phyloP scores from a whole-genome alignment of 2,113 vertebrate genomes.

The Panthera leo region DNA sequence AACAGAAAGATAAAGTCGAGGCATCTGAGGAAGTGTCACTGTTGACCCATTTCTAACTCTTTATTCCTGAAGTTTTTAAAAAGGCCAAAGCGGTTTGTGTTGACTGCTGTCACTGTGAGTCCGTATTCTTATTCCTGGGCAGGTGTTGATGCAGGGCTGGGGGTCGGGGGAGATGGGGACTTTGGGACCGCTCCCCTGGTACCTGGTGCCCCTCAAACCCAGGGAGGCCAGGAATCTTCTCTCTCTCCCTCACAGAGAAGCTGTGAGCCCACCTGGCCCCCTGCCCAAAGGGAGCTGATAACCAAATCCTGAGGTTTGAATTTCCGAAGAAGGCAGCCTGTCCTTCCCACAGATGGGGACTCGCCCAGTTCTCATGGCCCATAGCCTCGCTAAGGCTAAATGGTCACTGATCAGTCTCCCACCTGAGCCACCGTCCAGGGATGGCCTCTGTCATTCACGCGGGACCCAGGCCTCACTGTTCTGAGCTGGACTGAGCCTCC shows the following conservation, averaged over 20 bases:
- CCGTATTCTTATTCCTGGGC: background rate
- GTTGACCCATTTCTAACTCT: too few relatives aligned
- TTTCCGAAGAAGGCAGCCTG: too few relatives aligned
- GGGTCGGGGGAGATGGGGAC: background rate
- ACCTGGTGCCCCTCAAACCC: background rate
- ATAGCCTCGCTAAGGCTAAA: background rate
- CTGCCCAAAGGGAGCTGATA: background rate
- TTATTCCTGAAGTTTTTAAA: background rate
- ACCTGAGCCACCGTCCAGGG: background rate
- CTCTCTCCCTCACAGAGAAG: background rate
- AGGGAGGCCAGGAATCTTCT: background rate
- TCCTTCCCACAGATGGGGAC: background rate
- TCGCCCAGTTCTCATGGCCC: background rate
- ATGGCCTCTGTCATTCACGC: background rate
- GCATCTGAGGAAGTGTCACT: too few relatives aligned
- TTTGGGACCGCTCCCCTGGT: background rate
- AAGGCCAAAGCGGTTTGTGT: background rate
- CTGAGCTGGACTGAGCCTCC: background rate
- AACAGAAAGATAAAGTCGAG: too few relatives aligned
- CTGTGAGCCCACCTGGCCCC: too few relatives aligned
- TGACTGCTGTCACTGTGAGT: background rate
- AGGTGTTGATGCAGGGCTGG: accelerated
- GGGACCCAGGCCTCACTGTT: background rate
- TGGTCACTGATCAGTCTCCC: background rate
- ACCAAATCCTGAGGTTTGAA: background rate